These are phyloP conservation scores for Tethya wilhelma DNA, from an alignment of 37 sponge, comb jelly and placozoan species.

Conservation along the genomic window DNA sequence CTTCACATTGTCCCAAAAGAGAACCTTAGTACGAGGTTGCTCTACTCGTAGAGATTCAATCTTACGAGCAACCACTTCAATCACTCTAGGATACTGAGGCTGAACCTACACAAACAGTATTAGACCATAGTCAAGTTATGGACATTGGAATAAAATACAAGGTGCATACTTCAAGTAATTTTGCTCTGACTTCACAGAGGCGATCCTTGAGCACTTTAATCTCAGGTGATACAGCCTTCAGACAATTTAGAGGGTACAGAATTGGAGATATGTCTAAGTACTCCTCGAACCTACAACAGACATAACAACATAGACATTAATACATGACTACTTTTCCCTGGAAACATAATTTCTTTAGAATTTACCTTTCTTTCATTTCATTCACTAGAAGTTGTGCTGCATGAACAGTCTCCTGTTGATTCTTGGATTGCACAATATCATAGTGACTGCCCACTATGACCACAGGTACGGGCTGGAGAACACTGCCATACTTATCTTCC, in stretches of 20 bases:
- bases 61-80: slow-evolving; percentile 41
- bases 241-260: slow-evolving; percentile 63
- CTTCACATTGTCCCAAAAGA: slow-evolving; percentile 44
- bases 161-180: slow-evolving; percentile 38
- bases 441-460: slow-evolving; percentile 77
- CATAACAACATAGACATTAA: neutral
- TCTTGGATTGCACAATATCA: slow-evolving; percentile 29
- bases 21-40: slow-evolving; percentile 46
- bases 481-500: slow-evolving; percentile 9
- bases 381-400: slow-evolving; percentile 38
- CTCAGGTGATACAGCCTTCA: slow-evolving; percentile 50
- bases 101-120: slow-evolving; percentile 23
- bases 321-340: neutral
- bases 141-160: neutral
- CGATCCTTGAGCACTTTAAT: slow-evolving; percentile 64
- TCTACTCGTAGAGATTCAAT: slow-evolving; percentile 51
- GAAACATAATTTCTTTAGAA: neutral
- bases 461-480: slow-evolving; percentile 70
- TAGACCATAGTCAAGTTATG: neutral
- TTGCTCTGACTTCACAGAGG: slow-evolving; percentile 38
- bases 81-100: slow-evolving; percentile 61
- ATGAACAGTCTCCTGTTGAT: slow-evolving; percentile 12
- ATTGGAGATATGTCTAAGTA: slow-evolving; percentile 59
- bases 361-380: slow-evolving; percentile 37
- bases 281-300: slow-evolving; percentile 29